phyloP scores from a whole-genome alignment of 92 coral and sea anemone species.

The Epizoanthus stellaris region DNA sequence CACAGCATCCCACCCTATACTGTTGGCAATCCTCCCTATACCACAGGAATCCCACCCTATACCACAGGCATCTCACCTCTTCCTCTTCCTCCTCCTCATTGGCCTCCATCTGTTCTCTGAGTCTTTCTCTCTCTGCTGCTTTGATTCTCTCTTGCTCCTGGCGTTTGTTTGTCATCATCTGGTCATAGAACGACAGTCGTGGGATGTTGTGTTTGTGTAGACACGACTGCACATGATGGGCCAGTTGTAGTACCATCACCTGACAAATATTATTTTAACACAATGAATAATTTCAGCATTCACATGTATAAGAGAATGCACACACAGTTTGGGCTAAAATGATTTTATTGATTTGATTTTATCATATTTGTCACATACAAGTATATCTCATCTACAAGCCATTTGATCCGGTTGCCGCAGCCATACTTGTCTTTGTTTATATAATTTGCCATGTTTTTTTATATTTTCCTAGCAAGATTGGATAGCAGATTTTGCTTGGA shows the following conservation, averaged over 20 bases:
- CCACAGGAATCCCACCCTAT: neutral
- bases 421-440: too few relatives aligned
- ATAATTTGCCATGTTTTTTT: too few relatives aligned
- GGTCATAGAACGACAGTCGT: slow-evolving; percentile 92
- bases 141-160: slow-evolving; percentile 74
- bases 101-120: slow-evolving; percentile 71
- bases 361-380: too few relatives aligned
- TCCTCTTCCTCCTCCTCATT: slow-evolving; percentile 79
- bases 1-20: neutral
- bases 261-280: slow-evolving; percentile 6
- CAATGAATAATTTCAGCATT: neutral
- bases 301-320: neutral
- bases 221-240: slow-evolving; percentile 88
- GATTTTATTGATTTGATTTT: neutral
- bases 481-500: too few relatives aligned
- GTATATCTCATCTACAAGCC: too few relatives aligned
- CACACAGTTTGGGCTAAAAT: neutral
- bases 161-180: slow-evolving; percentile 92
- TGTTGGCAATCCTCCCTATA: too few relatives aligned
- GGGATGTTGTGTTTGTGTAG: slow-evolving; percentile 94
- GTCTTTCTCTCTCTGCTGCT: slow-evolving; percentile 77
- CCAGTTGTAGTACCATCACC: slow-evolving; percentile 96
- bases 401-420: too few relatives aligned
- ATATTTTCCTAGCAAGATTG: too few relatives aligned
- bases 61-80: slow-evolving; percentile 64